These are phyloP conservation scores for Megalonaias nervosa DNA, from an alignment of 1,140 invertebrate species.

Conservation along the genomic window DNA sequence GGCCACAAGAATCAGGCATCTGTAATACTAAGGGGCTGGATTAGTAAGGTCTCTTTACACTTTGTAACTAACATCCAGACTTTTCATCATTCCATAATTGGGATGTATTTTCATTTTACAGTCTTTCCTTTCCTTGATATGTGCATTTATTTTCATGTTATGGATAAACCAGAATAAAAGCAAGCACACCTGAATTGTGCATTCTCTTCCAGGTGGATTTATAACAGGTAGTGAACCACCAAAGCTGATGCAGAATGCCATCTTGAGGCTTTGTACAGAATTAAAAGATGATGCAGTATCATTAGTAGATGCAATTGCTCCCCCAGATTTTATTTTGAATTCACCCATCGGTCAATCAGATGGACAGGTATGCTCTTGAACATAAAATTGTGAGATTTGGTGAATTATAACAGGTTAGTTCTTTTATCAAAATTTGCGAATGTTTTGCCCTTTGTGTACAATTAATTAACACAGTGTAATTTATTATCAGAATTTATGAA, in stretches of 20 bases:
- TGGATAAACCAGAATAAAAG: too few species aligned
- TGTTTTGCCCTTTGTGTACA: not conserved
- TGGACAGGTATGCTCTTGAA: constrained; percentile 60
- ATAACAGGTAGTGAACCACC: constrained; percentile 60
- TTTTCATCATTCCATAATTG: too few species aligned
- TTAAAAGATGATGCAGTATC: constrained; percentile 83
- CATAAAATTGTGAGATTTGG: not conserved
- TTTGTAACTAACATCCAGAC: too few species aligned
- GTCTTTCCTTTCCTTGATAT: too few species aligned
- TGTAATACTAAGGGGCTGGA: too few species aligned
- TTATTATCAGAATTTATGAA: not conserved
- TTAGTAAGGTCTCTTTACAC: too few species aligned
- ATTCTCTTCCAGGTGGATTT: constrained; percentile 62
- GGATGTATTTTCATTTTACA: too few species aligned
- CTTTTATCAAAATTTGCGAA: not conserved
- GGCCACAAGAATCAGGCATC: too few species aligned
- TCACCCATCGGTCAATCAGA: constrained; percentile 68
- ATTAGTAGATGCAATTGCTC: constrained; percentile 88
- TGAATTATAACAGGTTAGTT: not conserved
- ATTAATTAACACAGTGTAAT: not conserved
- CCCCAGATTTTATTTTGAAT: constrained; percentile 81
- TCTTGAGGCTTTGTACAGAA: constrained; percentile 77
- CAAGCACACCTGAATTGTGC: not conserved
- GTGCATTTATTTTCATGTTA: too few species aligned
- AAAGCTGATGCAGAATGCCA: constrained; percentile 66